phyloP scores from a whole-genome alignment of 2,888 invertebrate genomes.

The Acanthosepion esculentum region DNA sequence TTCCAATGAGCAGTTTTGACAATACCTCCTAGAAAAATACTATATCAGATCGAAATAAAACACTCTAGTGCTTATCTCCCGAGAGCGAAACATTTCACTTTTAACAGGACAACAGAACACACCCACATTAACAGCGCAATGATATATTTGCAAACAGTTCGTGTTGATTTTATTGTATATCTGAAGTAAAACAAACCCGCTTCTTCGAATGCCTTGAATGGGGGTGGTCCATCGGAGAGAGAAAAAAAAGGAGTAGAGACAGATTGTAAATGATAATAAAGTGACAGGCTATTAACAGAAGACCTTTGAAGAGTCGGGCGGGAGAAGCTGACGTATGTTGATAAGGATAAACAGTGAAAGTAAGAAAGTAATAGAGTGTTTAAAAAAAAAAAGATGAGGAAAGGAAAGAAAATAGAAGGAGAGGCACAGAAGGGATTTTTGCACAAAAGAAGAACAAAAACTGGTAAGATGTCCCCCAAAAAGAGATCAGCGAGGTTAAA shows the following conservation, averaged over 20 bases:
- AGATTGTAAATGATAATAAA: not conserved
- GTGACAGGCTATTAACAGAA: not conserved
- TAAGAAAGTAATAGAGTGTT: too few species aligned
- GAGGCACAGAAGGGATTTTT: too few species aligned
- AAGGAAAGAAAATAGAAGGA: too few species aligned
- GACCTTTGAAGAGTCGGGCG: not conserved
- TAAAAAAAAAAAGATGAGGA: too few species aligned
- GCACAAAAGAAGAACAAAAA: too few species aligned
- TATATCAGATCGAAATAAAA: constrained; percentile 10
- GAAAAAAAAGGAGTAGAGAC: not conserved
- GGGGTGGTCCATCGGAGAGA: not conserved
- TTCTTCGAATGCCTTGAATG: not conserved
- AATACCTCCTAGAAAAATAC: not conserved
- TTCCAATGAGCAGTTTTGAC: not conserved
- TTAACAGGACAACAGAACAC: not conserved
- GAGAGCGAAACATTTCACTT: not conserved
- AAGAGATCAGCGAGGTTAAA: too few species aligned
- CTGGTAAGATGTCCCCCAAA: too few species aligned
- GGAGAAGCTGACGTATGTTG: not conserved
- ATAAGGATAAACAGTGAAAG: not conserved
- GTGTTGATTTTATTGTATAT: not conserved
- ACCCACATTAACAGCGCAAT: constrained; percentile 4
- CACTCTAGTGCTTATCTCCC: not conserved
- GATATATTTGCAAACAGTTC: not conserved
- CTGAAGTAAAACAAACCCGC: not conserved